These are phyloP conservation scores for Bombus breviceps DNA, from an alignment of 1,140 invertebrate genomes.

Conservation along the genomic window DNA sequence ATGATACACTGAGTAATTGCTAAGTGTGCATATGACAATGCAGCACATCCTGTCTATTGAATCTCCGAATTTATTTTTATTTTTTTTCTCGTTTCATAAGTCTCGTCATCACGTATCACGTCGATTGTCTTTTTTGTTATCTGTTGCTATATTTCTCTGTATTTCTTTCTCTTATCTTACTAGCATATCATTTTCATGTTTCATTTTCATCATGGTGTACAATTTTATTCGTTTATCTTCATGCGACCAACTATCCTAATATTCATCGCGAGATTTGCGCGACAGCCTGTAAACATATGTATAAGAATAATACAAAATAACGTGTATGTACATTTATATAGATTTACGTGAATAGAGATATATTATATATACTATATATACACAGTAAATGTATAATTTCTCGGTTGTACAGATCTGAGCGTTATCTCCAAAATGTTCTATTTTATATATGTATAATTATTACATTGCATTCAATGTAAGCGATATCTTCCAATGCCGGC, in stretches of 20 bases:
- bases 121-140: slow-evolving; percentile 28
- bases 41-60: slow-evolving; percentile 52
- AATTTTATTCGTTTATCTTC: slow-evolving; percentile 15
- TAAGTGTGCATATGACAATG: slow-evolving; percentile 50
- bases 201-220: slow-evolving; percentile 14
- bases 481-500: slow-evolving; percentile 65
- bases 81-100: slow-evolving; percentile 27
- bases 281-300: slow-evolving; percentile 43
- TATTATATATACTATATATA: slow-evolving; percentile 55
- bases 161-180: slow-evolving; percentile 27
- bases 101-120: slow-evolving; percentile 36
- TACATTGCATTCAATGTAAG: slow-evolving; percentile 63
- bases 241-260: slow-evolving; percentile 51
- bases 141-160: slow-evolving; percentile 6
- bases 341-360: slow-evolving; percentile 52
- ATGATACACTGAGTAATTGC: slow-evolving; percentile 54
- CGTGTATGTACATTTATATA: slow-evolving; percentile 63
- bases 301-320: slow-evolving; percentile 51
- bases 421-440: slow-evolving; percentile 74
- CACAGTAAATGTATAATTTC: slow-evolving; percentile 66
- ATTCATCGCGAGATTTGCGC: slow-evolving; percentile 40
- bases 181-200: not conserved
- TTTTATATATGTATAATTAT: slow-evolving; percentile 76
- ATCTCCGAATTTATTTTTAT: slow-evolving; percentile 34
- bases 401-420: slow-evolving; percentile 70